Percentiles rank a stretch among this genome's conserved stretches.
Conservation (phyloP, 2,797 vertebrate genomes). For the Eulemur albifrons region DNA sequence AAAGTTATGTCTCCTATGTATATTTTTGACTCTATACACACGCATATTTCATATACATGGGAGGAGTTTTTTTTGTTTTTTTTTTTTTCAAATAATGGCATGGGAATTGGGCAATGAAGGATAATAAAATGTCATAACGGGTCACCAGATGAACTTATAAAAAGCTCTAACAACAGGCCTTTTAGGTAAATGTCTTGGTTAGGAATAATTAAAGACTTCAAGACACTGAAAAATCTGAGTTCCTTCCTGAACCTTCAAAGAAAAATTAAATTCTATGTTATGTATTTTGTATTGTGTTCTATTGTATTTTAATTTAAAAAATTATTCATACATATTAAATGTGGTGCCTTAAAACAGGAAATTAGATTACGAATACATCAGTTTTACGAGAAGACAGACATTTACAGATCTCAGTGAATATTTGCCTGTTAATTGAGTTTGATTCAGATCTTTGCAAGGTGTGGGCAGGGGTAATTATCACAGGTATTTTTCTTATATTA, state of each 20-base stretch:
- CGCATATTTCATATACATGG: background rate
- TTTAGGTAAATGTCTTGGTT: background rate
- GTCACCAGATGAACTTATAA: background rate
- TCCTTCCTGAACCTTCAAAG: slow-evolving; percentile 32
- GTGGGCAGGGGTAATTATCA: background rate
- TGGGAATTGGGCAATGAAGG: background rate
- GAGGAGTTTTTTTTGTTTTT: background rate
- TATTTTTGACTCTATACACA: background rate
- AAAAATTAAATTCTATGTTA: slow-evolving; percentile 17
- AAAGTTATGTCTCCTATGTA: background rate
- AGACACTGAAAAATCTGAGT: background rate
- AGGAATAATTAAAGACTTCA: background rate
- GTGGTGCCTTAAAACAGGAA: background rate
- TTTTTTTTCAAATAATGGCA: background rate
- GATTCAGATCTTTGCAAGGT: background rate
- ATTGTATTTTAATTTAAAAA: slow-evolving; percentile 37
- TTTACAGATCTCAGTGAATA: background rate
- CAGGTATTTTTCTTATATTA: background rate
- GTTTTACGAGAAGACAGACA: background rate
- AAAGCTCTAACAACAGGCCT: background rate
- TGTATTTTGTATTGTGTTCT: slow-evolving; percentile 25
- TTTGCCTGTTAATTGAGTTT: background rate
- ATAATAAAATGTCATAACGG: background rate
- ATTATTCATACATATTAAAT: background rate
- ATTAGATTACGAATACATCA: background rate